A percentile compares a stretch with the other conserved stretches of the same genome.
These are phyloP conservation scores for Hippocampus mohnikei DNA, from an alignment of 2,113 vertebrate genomes.

Conservation along the genomic window DNA sequence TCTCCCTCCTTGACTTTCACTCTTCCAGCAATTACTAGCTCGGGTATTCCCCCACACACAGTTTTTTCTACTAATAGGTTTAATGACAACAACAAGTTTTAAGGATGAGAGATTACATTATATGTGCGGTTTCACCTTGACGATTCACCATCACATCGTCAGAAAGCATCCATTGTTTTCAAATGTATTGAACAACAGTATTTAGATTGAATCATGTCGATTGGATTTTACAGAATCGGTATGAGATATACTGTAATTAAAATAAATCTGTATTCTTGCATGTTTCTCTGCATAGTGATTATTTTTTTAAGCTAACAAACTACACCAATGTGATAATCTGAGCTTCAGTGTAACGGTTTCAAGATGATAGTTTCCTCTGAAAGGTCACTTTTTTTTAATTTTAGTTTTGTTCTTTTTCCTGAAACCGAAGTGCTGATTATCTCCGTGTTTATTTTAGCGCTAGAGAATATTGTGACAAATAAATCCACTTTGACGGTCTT, in stretches of 20 bases:
- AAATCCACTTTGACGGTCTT: background rate
- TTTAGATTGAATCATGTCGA: background rate
- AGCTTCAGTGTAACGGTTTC: background rate
- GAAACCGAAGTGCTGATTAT: background rate
- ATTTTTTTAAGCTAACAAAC: too few species aligned
- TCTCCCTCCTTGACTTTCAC: slow-evolving; percentile 53
- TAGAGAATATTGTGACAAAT: background rate
- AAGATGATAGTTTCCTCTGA: background rate
- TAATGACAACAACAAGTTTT: slow-evolving; percentile 34
- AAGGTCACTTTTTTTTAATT: too few species aligned
- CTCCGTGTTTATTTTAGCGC: background rate
- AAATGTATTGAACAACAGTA: background rate
- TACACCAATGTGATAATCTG: background rate
- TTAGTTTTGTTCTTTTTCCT: background rate
- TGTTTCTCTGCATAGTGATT: too few species aligned
- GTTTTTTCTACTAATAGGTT: slow-evolving; percentile 12
- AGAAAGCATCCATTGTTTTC: slow-evolving; percentile 4
- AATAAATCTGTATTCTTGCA: background rate
- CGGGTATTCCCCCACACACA: slow-evolving; percentile 46
- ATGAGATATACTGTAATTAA: background rate
- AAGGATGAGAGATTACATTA: slow-evolving; percentile 13
- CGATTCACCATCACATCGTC: slow-evolving; percentile 6
- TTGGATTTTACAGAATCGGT: background rate
- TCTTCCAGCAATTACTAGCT: slow-evolving; percentile 48
- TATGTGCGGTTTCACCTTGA: slow-evolving; percentile 14